These are phyloP conservation scores for Acrobasis repandana DNA, from an alignment of 2,888 invertebrate species.

Conservation along the genomic window DNA sequence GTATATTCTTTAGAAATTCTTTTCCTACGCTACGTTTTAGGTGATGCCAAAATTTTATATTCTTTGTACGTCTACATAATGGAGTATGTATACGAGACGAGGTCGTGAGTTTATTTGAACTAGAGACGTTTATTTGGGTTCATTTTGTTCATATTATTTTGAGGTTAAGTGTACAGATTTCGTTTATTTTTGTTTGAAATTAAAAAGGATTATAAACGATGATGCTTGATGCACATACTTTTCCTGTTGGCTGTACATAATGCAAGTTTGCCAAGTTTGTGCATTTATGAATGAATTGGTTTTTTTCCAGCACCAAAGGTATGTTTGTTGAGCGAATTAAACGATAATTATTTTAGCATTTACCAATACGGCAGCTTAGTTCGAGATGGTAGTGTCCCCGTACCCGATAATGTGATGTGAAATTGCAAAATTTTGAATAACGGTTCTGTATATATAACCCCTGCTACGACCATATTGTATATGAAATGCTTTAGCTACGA, in stretches of 20 bases:
- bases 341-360: constrained; percentile 72
- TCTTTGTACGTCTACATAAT: constrained; percentile 36
- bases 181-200: constrained; percentile 45
- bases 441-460: constrained; percentile 31
- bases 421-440: constrained; percentile 32
- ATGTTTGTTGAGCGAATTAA: constrained; percentile 63
- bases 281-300: constrained; percentile 28
- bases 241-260: constrained; percentile 56
- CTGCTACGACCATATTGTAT: constrained; percentile 24
- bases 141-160: constrained; percentile 24
- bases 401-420: constrained; percentile 47
- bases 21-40: constrained; percentile 27
- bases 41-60: constrained; percentile 21
- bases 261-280: constrained; percentile 25
- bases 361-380: constrained; percentile 82
- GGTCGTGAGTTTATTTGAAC: constrained; percentile 26
- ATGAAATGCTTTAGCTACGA: constrained; percentile 22
- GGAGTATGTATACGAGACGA: constrained; percentile 36
- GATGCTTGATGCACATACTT: constrained; percentile 66
- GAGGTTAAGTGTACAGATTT: constrained; percentile 31
- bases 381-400: constrained; percentile 55
- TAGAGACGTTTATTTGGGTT: constrained; percentile 25
- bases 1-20: constrained; percentile 28
- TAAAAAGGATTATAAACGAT: constrained; percentile 45
- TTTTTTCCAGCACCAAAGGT: constrained; percentile 60